Base-by-base conservation (phyloP, 2,888 invertebrate genomes). In the Cataglyphis livida region DNA sequence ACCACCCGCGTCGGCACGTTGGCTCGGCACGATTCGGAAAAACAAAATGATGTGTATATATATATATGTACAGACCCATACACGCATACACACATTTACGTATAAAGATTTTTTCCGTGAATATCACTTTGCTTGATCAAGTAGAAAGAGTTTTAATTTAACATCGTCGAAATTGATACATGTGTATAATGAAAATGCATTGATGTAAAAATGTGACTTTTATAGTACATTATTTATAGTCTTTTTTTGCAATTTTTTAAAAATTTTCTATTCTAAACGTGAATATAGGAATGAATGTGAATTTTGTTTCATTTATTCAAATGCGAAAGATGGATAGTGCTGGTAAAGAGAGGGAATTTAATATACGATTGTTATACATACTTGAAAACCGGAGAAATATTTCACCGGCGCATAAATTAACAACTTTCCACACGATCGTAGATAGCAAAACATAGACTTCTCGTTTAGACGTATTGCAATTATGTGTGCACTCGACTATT, bases 1-100 rank as follows among this genome's bases (percentile, higher is more conserved):
- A 79, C 78, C 70, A 59, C 18, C 51, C 32, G 44, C 32, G 32
- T 59, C 71, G 59, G 38, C 70, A 70, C 70, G 70, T 70, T 35
- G 54, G 10, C 18, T 18, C 38, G 65, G n/a, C 35, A 41, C 54
- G 54, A 51, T 54, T 75, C 10, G 51, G 7, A 12, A 54, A 54
- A 54, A 38, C 12, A 65, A n/a, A 10, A 18, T 18, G 51, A 25
- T 21, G 2, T 32, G 6, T 32, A 25, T 25, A 5, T 28, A 25
- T 65, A 21, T 65, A 21, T 21, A 48, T n/a, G 12, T 12, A 44
- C 41, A 41, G 3, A 41, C 38, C 0, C 38, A 38, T 28, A 28
- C 44, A n/a, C 6, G 7, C 51, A 54, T 51, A 12, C 18, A 35
- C 44, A n/a, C 32, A 25, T 64, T 51, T 51, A 18, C 18, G n/a